Percentiles rank a stretch among this genome's conserved stretches.
Evolutionary conservation across 2,113 vertebrate genomes (phyloP).

Genomic region (Nanorana parkeri): DNA sequence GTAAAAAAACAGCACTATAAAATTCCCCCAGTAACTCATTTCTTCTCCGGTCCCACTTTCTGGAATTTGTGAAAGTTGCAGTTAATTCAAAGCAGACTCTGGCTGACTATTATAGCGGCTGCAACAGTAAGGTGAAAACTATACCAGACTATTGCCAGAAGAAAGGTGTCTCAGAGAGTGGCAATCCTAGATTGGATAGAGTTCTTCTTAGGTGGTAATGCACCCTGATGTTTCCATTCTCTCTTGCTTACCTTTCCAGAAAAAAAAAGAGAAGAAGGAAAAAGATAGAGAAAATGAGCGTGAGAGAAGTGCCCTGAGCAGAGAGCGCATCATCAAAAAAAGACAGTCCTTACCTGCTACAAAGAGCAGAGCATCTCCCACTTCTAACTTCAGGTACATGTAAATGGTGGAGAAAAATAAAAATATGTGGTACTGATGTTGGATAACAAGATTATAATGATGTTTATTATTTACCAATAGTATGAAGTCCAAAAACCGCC

Average conservation of each 20-base stretch:
- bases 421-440: background rate
- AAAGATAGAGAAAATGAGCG: constrained; percentile 95
- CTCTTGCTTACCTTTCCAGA: constrained; percentile 53
- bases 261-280: constrained; percentile 95
- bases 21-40: too few relatives aligned
- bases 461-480: constrained; percentile 59
- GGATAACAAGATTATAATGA: background rate
- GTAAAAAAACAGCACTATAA: too few relatives aligned
- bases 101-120: too few relatives aligned
- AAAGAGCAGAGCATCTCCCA: constrained; percentile 58
- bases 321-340: constrained; percentile 89
- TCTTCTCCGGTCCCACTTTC: too few relatives aligned
- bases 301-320: constrained; percentile 86
- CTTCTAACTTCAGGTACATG: constrained; percentile 68
- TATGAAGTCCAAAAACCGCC: constrained; percentile 80
- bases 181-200: too few relatives aligned
- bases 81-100: too few relatives aligned
- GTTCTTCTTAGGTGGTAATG: too few relatives aligned
- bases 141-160: too few relatives aligned
- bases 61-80: too few relatives aligned
- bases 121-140: too few relatives aligned
- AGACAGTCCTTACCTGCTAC: constrained; percentile 80
- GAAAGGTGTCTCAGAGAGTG: too few relatives aligned
- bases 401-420: background rate
- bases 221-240: too few relatives aligned